phyloP scores from a whole-genome alignment of 2,797 vertebrate genomes.

The Varecia variegata region DNA sequence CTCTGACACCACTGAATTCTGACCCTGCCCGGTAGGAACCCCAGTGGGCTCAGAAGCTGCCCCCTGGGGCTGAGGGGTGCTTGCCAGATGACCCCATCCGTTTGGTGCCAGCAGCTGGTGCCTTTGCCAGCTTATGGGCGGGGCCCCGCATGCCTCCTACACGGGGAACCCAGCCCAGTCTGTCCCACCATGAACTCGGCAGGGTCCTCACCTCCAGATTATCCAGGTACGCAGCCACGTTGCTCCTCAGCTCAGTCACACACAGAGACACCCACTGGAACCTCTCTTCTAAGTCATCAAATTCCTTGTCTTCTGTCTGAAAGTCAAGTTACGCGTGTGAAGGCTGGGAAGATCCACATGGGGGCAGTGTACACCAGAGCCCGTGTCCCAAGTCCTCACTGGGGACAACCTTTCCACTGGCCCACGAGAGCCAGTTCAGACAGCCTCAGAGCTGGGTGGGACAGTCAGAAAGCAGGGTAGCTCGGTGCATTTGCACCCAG shows the following conservation, averaged over 20 bases:
- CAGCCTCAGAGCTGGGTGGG: background rate
- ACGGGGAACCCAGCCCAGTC: background rate
- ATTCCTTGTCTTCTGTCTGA: conserved; percentile 93
- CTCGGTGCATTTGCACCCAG: background rate
- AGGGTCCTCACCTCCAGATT: conserved; percentile 89
- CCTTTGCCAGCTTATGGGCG: background rate
- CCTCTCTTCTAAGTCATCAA: conserved; percentile 89
- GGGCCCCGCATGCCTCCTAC: background rate
- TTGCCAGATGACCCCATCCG: background rate
- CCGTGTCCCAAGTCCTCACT: background rate
- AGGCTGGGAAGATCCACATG: background rate
- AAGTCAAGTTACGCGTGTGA: conserved; percentile 23
- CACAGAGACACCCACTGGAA: conserved; percentile 90
- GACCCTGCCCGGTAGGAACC: background rate
- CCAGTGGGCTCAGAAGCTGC: background rate
- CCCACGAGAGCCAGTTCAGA: background rate
- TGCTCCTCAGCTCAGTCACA: conserved; percentile 88
- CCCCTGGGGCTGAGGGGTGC: too few relatives aligned
- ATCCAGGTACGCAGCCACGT: conserved; percentile 87
- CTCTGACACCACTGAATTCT: background rate
- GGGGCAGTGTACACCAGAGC: background rate
- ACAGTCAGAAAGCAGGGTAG: background rate
- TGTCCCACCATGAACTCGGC: too few relatives aligned
- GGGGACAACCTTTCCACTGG: background rate
- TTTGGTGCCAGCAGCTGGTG: too few relatives aligned